Evolutionary conservation across 2,888 invertebrate genomes (phyloP).

Genomic region (Drosophila subquinaria): DNA sequence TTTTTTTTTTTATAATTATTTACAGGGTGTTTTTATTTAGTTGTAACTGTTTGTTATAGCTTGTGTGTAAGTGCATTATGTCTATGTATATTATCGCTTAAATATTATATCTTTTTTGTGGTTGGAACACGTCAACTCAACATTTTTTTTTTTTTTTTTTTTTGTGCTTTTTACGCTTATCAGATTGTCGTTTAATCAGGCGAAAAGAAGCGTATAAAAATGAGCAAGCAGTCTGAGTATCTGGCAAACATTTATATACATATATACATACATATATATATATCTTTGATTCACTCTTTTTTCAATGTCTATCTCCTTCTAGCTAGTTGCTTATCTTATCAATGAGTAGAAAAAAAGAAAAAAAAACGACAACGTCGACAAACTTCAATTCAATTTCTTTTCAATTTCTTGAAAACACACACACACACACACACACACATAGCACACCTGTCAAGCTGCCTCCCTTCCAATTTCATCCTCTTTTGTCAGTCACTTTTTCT

Average conservation of each 20-base stretch:
- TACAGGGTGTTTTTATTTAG: background rate
- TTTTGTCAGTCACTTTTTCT: conserved; percentile 8
- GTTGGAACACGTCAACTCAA: conserved; percentile 63
- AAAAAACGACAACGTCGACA: conserved; percentile 38
- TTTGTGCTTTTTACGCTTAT: conserved; percentile 59
- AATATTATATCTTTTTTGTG: conserved; percentile 14
- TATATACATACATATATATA: background rate
- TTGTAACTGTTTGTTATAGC: too few species aligned
- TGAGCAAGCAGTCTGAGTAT: conserved; percentile 11
- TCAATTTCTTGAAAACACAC: conserved; percentile 60
- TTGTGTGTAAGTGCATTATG: background rate
- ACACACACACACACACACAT: conserved; percentile 14
- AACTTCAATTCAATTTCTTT: conserved; percentile 77
- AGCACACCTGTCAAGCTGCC: conserved; percentile 46
- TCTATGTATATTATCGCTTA: conserved; percentile 14
- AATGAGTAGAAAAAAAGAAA: conserved; percentile 27
- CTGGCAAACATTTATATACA: conserved; percentile 10
- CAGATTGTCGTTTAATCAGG: conserved; percentile 60
- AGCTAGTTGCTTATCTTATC: conserved; percentile 68
- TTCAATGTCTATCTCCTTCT: conserved; percentile 13
- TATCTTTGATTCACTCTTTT: background rate
- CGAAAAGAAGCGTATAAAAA: conserved; percentile 27
- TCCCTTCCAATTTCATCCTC: background rate
- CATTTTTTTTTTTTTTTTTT: background rate
- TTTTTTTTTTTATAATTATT: background rate